Base-by-base conservation (phyloP, 2,113 vertebrate species). In the Cromileptes altivelis region DNA sequence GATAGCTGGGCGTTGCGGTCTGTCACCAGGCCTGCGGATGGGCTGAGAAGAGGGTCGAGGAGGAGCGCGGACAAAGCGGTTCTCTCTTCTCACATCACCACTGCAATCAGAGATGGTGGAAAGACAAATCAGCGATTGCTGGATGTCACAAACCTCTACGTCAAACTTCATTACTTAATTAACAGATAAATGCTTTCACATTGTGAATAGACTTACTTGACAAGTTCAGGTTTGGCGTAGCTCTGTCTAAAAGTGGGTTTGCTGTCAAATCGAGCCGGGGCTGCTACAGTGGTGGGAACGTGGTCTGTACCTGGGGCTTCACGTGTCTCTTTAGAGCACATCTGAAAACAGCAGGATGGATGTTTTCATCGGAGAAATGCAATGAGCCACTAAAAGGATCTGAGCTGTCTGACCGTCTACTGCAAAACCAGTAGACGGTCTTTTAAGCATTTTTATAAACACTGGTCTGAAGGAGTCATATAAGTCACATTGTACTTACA, bases 271-370 rank as follows among this genome's bases (percentile, higher is more conserved):
- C 97, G 97, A 83, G 96, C 95, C 19, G 97, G 97, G 49, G 95
- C 89, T 72, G 97, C 95, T 68, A 96, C 87, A 10, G 94, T 77
- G 1, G 96, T 61, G 82, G 97, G 93, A 52, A 93, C 96, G 25
- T 95, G 95, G 15, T 98, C 97, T 0, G 96, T 19, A 40, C 94
- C 93, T 70, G 96, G 93, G 85, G 95, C 91, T 85, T 99, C 97
- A 1, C 97, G 91, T 0, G 97, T 95, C 82, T 99, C 97, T 18
- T 98, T 98, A 19, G 97, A 96, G 88, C 98, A 99, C 98, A 99
- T 99, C 98, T 99, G 94, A 78, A 76, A 84, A 83, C 21, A 76
- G 37, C 42, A 61, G 63, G 4, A 71, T 27, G 42, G 62, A 37
- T 19, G 3, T 7, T 12, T 40, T 75, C 3, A 58, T 6, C 21